A percentile compares a stretch with the other conserved stretches of the same genome.
phyloP scores from a whole-genome alignment of 2,113 vertebrate species.

The Mus spicilegus region DNA sequence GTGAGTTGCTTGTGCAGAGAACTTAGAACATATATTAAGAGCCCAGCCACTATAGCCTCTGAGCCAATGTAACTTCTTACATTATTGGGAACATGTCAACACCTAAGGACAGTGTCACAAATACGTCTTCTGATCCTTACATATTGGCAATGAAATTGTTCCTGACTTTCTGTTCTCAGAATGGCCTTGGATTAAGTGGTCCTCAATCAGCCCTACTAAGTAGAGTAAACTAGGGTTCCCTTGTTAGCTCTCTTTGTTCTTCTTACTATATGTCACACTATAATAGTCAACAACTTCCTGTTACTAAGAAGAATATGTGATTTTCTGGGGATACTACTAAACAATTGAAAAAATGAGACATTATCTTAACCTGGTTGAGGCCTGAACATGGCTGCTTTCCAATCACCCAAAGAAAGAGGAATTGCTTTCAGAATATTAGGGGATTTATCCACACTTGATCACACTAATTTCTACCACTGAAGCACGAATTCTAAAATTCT shows the following conservation, averaged over 20 bases:
- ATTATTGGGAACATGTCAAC: neutral
- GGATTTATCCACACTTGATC: neutral
- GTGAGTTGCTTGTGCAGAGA: neutral
- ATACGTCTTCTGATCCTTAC: neutral
- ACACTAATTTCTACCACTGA: neutral
- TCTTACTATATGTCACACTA: neutral
- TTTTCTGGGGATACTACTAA: neutral
- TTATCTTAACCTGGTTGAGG: neutral
- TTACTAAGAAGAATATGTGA: neutral
- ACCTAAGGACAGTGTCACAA: neutral
- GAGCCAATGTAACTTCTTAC: neutral
- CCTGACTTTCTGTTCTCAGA: neutral
- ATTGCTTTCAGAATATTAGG: conserved; percentile 7
- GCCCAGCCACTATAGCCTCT: neutral
- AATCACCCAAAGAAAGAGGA: neutral
- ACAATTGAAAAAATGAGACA: neutral
- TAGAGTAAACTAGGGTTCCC: neutral
- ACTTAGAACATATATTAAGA: neutral
- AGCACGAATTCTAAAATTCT: conserved; percentile 33
- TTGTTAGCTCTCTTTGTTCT: neutral
- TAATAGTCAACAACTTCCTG: neutral
- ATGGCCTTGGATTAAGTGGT: neutral
- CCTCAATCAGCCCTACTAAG: neutral
- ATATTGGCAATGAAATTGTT: neutral
- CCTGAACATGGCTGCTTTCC: conserved; percentile 15